These are phyloP conservation scores for Odontothrips loti DNA, from an alignment of 2,888 invertebrate species.

Conservation along the genomic window DNA sequence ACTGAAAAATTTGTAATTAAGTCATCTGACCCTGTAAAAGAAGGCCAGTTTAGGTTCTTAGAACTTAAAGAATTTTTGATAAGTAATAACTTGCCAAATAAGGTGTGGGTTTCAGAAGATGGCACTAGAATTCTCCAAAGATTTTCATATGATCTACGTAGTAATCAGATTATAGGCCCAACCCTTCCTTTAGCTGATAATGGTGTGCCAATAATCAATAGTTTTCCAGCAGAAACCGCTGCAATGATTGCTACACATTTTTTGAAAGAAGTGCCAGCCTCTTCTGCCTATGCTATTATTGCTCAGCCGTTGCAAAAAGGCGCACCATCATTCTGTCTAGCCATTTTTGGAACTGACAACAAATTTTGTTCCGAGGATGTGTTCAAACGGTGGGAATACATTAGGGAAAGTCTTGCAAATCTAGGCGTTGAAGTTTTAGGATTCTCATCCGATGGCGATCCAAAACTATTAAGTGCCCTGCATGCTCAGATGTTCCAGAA, in stretches of 20 bases:
- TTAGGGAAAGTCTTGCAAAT: not conserved
- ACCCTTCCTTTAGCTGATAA: constrained; percentile 9
- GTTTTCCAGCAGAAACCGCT: constrained; percentile 9
- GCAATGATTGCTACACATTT: not conserved
- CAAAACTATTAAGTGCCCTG: not conserved
- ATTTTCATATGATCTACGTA: not conserved
- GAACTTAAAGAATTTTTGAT: not conserved
- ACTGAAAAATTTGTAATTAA: not conserved
- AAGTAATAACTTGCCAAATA: not conserved
- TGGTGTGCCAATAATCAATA: not conserved
- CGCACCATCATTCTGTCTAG: not conserved
- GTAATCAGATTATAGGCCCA: not conserved
- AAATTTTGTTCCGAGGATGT: not conserved
- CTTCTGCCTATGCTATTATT: no score
- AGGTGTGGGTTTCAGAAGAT: not conserved
- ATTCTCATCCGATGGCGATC: not conserved
- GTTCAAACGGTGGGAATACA: not conserved
- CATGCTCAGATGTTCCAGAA: not conserved
- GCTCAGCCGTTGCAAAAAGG: not conserved
- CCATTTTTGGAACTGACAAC: not conserved
- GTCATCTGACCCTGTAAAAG: not conserved
- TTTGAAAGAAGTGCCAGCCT: not conserved
- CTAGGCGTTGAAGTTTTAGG: not conserved
- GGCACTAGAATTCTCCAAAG: not conserved
- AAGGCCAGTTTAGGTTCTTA: not conserved